A percentile compares a stretch with the other conserved stretches of the same genome.
Evolutionary conservation across 2,113 vertebrate genomes (phyloP).

Genomic region (Ochotona princeps): DNA sequence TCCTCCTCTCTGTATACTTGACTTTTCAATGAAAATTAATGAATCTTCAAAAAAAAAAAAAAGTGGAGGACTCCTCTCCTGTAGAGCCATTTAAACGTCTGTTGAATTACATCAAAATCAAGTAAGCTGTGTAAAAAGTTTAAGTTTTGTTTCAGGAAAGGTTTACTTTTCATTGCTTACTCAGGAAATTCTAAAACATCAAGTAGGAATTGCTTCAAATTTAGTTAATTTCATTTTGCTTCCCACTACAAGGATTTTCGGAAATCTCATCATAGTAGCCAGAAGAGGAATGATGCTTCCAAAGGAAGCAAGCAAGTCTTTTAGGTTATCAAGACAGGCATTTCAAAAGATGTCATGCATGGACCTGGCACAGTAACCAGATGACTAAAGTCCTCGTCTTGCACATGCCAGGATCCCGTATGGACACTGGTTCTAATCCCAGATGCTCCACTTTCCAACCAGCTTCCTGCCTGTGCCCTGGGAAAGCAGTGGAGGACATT

Average conservation of each 20-base stretch:
- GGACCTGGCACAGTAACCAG: no score
- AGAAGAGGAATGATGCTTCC: conserved; percentile 31
- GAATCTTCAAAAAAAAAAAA: no score
- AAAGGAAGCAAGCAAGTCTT: not conserved
- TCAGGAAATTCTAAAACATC: conserved; percentile 18
- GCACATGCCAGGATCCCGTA: no score
- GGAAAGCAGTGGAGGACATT: no score
- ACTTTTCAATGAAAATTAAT: no score
- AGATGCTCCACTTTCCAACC: no score
- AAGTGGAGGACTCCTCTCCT: conserved; percentile 31
- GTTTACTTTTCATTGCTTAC: conserved; percentile 10
- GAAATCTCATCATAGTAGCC: not conserved
- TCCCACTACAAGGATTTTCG: conserved; percentile 6
- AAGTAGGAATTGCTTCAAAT: conserved; percentile 46
- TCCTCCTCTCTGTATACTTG: no score
- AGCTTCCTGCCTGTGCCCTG: no score
- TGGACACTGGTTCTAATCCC: no score
- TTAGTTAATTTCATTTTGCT: conserved; percentile 46
- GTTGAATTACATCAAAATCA: conserved; percentile 21
- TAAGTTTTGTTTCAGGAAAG: conserved; percentile 20
- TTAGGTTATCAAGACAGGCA: not conserved
- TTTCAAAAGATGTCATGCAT: not conserved
- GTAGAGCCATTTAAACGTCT: not conserved
- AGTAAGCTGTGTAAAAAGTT: conserved; percentile 39
- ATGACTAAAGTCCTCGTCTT: no score